Evolutionary conservation across 2,888 invertebrate genomes (phyloP), one percentile per base, ranked within the genome.

Genomic region (Phyllotreta cruciferae): DNA sequence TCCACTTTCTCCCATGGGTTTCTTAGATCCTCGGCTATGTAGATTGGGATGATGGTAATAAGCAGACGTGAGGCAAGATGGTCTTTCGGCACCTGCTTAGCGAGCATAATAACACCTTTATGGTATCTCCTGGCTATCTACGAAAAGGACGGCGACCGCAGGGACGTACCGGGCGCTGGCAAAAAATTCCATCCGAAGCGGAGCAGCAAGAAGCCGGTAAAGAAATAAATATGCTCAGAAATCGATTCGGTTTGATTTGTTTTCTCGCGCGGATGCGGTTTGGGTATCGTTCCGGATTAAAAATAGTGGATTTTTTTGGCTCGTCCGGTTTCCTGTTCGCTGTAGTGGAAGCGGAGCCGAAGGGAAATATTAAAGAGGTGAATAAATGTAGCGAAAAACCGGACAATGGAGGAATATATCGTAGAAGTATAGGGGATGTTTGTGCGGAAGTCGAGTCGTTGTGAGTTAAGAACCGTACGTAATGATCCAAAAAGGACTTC

Each of bases 71-170:
- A 73, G 72, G 75, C 73, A 75, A 74, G 71, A 49, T 49, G 52
- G 76, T 78, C 80, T 80, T 80, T 80, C 80, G 80, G 79, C 80
- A 80, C 80, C 80, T 80, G 80, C 80, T 80, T 79, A 79, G 78
- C 77, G 78, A 75, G 66, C 75, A 76, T 80, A 80, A 80, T 80
- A 80, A 80, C 80, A 80, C 79, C 79, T 79, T 62, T 77, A 71
- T 73, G 67, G 66, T 69, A 69, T 71, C 71, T 70, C 38, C 58
- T 62, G 57, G 63, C 45, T 66, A 66, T 68, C 69, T 62, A 57
- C 68, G 57, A 56, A 60, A 58, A 44, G 53, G 53, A 50, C 60
- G 41, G 36, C 45, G 36, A 37, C 53, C 37, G 44, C 60, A 60
- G 60, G 52, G 60, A 53, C 60, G 60, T 36, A 58, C 9, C 35